A percentile compares a stretch with the other conserved stretches of the same genome.
phyloP scores from a whole-genome alignment of 1,140 invertebrate species.

The Atta texana region DNA sequence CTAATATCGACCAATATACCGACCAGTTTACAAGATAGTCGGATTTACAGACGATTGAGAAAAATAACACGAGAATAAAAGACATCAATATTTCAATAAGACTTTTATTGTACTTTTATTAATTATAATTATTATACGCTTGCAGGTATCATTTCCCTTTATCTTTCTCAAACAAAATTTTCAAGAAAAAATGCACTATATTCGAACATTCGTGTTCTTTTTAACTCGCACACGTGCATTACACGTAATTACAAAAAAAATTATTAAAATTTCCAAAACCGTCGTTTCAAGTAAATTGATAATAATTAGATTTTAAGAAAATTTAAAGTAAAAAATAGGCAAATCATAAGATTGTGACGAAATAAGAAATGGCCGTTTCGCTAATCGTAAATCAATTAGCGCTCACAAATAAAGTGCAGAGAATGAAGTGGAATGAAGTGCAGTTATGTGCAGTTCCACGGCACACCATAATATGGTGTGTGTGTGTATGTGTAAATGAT shows the following conservation, averaged over 20 bases:
- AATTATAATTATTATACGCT: not conserved
- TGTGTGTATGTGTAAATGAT: no score
- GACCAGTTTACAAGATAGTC: not conserved
- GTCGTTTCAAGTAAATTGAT: not conserved
- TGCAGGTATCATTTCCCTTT: not conserved
- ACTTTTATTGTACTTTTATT: slow-evolving; percentile 11
- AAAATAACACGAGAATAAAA: slow-evolving; percentile 31
- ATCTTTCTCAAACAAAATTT: not conserved
- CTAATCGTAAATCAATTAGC: no score
- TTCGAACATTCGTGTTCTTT: not conserved
- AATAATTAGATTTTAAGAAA: no score
- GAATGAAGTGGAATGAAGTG: no score
- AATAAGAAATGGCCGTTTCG: no score
- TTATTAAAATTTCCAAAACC: not conserved
- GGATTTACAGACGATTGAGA: slow-evolving; percentile 21
- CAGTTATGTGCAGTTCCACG: no score
- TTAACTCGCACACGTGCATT: not conserved
- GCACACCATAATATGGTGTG: no score
- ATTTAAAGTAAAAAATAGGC: no score
- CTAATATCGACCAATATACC: slow-evolving; percentile 33
- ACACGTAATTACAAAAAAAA: not conserved
- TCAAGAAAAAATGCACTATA: not conserved
- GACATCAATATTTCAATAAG: slow-evolving; percentile 40
- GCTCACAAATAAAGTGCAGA: no score
- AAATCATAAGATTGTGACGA: no score